These are phyloP conservation scores for Nansenia antarctica DNA, from an alignment of 2,113 vertebrate genomes.

Conservation along the genomic window DNA sequence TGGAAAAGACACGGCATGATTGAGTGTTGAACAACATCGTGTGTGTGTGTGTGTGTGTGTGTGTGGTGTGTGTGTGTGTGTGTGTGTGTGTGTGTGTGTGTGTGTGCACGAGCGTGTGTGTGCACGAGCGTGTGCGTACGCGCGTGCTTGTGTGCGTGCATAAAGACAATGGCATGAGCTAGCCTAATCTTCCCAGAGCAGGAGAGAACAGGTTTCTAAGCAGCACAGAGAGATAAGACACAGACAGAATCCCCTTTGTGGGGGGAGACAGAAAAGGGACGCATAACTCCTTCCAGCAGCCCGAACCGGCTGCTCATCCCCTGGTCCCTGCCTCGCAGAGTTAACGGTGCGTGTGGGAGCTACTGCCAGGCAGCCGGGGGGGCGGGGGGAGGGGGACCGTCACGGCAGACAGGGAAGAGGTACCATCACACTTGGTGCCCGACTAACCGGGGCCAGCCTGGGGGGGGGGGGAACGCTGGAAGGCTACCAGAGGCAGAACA, in stretches of 20 bases:
- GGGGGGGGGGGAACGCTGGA: too few species aligned
- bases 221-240: slow-evolving; percentile 15
- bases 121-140: too few species aligned
- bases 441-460: background rate
- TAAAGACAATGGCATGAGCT: background rate
- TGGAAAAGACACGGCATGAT: too few species aligned
- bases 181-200: slow-evolving; percentile 15
- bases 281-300: background rate
- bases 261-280: background rate
- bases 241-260: background rate
- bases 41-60: background rate
- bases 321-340: background rate
- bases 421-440: background rate
- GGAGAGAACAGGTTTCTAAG: slow-evolving; percentile 4
- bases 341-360: background rate
- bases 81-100: background rate
- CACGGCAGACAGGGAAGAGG: background rate
- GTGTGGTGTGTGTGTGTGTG: background rate
- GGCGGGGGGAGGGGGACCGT: background rate
- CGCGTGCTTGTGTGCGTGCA: background rate
- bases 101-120: background rate
- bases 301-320: background rate
- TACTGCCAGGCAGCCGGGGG: background rate
- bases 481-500: background rate
- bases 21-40: too few species aligned